phyloP scores from a whole-genome alignment of 2,113 vertebrate genomes.

The Amblyornis subalaris region DNA sequence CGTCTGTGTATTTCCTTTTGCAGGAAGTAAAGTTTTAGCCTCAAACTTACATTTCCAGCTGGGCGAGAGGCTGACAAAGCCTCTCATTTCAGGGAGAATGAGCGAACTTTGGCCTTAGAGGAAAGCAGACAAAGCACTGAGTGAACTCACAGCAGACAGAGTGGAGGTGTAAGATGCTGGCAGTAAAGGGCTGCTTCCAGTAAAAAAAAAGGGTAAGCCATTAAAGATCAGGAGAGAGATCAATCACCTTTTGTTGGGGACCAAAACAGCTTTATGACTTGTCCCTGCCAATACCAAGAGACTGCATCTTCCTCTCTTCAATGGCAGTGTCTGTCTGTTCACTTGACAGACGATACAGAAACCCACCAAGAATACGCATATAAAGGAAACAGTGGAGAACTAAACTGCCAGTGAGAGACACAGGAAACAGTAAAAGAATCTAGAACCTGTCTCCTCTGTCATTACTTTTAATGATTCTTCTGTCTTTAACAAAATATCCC shows the following conservation, averaged over 20 bases:
- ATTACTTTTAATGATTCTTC: not conserved
- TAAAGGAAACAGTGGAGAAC: not conserved
- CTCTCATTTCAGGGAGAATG: not conserved
- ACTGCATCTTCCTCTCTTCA: not conserved
- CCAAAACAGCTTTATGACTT: not conserved
- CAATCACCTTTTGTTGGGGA: not conserved
- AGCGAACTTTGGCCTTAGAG: not conserved
- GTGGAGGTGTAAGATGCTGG: not conserved
- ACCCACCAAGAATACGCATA: not conserved
- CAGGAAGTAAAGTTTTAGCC: not conserved
- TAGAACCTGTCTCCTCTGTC: not conserved
- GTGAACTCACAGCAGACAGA: not conserved
- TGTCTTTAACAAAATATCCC: not conserved
- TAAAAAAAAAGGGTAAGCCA: not conserved
- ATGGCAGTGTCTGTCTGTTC: not conserved
- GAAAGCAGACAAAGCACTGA: not conserved
- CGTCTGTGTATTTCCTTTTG: not conserved
- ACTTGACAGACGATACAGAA: not conserved
- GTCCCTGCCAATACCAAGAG: not conserved
- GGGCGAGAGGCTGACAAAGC: not conserved
- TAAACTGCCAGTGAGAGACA: not conserved
- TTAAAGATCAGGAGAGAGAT: not conserved
- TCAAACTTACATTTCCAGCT: not conserved
- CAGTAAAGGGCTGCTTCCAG: not conserved
- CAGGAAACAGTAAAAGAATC: constrained; percentile 18